These are phyloP conservation scores for Achatina immaculata DNA, from an alignment of 1,140 invertebrate genomes.

Conservation along the genomic window DNA sequence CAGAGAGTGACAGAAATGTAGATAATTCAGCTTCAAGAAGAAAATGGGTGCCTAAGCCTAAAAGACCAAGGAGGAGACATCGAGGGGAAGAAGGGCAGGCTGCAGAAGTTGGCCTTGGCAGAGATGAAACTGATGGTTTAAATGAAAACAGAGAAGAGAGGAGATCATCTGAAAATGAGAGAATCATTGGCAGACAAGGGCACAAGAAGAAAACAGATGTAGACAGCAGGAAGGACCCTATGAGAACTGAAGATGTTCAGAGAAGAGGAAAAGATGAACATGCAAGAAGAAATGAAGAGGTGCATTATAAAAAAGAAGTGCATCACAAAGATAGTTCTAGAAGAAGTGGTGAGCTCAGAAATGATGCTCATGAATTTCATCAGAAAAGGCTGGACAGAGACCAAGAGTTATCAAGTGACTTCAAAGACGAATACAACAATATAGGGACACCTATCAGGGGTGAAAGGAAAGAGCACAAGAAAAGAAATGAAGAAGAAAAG, in stretches of 20 bases:
- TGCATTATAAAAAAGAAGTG: not conserved
- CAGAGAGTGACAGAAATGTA: not conserved
- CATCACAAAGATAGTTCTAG: not conserved
- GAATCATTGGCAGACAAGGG: not conserved
- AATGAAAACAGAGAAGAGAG: not conserved
- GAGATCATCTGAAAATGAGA: not conserved
- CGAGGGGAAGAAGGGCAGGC: not conserved
- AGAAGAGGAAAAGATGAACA: not conserved
- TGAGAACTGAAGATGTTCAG: not conserved
- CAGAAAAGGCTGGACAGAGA: too few relatives aligned
- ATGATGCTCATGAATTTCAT: too few relatives aligned
- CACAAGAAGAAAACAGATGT: not conserved
- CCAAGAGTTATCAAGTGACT: too few relatives aligned
- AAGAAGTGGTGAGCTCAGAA: not conserved
- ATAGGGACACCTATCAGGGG: not conserved
- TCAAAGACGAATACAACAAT: too few relatives aligned
- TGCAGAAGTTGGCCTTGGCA: not conserved
- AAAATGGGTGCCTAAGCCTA: constrained; percentile 19
- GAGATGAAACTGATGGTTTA: not conserved
- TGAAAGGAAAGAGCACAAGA: not conserved
- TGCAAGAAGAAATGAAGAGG: not conserved
- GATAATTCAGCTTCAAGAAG: not conserved
- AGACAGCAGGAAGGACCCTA: not conserved
- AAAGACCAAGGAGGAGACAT: not conserved
- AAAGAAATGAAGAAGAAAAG: not conserved